Evolutionary conservation across 2,888 invertebrate genomes (phyloP).

Genomic region (Scelioninae gen. 2): DNA sequence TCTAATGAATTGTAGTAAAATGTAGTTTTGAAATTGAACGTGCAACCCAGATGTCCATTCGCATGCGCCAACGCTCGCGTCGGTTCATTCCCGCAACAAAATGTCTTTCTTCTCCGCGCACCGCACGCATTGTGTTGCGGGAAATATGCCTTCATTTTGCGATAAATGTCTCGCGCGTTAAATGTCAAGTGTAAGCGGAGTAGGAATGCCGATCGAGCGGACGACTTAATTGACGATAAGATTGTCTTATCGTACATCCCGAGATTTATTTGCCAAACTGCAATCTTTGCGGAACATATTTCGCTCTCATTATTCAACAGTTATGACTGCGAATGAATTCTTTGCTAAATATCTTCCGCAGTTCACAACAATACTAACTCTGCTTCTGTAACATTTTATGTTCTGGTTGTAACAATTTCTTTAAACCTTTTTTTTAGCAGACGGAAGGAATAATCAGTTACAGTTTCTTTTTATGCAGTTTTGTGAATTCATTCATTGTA

Average conservation of each 20-base stretch:
- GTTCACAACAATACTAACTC: too few relatives aligned
- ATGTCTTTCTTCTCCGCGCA: constrained; percentile 33
- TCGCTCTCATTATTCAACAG: constrained; percentile 4
- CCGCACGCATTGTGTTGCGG: not conserved
- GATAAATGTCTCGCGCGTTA: constrained; percentile 39
- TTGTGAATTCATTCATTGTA: too few relatives aligned
- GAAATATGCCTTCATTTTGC: constrained; percentile 14
- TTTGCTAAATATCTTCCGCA: not conserved
- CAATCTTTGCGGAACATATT: constrained; percentile 32
- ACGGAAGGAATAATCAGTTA: too few relatives aligned
- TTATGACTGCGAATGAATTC: constrained; percentile 16
- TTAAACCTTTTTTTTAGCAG: too few relatives aligned
- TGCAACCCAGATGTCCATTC: constrained; percentile 48
- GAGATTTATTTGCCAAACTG: constrained; percentile 38
- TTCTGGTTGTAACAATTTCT: too few relatives aligned
- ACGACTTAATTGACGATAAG: constrained; percentile 41
- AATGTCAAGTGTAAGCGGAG: constrained; percentile 47
- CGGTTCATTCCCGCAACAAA: constrained; percentile 23
- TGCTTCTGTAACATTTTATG: too few relatives aligned
- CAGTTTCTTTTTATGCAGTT: too few relatives aligned
- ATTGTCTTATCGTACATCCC: constrained; percentile 22
- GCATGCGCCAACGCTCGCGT: constrained; percentile 26
- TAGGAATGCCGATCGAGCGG: constrained; percentile 23
- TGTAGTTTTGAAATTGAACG: constrained; percentile 28
- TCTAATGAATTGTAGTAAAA: constrained; percentile 30